These are phyloP conservation scores for Melinaea marsaeus DNA, from an alignment of 2,888 invertebrate genomes.

Conservation along the genomic window DNA sequence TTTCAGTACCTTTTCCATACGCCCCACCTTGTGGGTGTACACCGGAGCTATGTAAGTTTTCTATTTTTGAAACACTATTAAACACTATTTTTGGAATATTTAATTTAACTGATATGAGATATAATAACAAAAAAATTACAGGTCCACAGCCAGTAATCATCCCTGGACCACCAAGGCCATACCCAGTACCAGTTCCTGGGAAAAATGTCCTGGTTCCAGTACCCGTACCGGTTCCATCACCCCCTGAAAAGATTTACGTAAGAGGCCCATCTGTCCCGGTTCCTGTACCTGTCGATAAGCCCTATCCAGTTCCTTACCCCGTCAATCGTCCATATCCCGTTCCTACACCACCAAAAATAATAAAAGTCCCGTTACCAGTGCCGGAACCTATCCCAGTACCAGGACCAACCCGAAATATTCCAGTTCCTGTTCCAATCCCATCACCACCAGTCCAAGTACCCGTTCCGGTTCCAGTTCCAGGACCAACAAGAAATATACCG, in stretches of 20 bases:
- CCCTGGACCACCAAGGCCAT: conserved; percentile 61
- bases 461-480: conserved; percentile 45
- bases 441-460: conserved; percentile 47
- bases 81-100: no score
- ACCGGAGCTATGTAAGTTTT: conserved; percentile 29
- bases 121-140: conserved; percentile 29
- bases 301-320: conserved; percentile 23
- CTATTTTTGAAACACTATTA: background rate
- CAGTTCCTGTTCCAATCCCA: conserved; percentile 44
- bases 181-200: conserved; percentile 55
- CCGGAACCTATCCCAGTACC: conserved; percentile 41
- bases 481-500: conserved; percentile 46
- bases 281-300: conserved; percentile 31
- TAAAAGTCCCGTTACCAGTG: conserved; percentile 40
- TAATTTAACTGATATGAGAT: no score
- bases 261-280: conserved; percentile 21
- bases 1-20: background rate
- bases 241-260: conserved; percentile 7
- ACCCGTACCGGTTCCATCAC: conserved; percentile 34
- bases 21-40: background rate
- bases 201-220: conserved; percentile 32
- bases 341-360: conserved; percentile 42
- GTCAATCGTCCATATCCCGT: conserved; percentile 49
- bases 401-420: conserved; percentile 38
- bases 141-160: conserved; percentile 57